Evolutionary conservation across 2,113 vertebrate species (phyloP).

Genomic region (Cheilinus undulatus): DNA sequence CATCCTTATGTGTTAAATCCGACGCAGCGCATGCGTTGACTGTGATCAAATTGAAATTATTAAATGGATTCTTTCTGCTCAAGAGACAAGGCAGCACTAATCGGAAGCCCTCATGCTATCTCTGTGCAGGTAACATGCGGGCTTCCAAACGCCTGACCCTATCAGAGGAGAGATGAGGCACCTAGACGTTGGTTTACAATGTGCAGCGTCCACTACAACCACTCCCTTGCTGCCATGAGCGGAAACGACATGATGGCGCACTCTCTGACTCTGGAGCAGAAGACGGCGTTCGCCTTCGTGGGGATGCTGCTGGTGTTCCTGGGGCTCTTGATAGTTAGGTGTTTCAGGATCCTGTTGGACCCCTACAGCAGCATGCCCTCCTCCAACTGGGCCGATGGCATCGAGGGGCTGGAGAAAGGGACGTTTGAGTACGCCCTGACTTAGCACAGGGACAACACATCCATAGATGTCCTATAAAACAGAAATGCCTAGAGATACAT

Average conservation of each 20-base stretch:
- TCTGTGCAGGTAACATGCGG: slow-evolving; percentile 76
- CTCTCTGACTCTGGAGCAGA: slow-evolving; percentile 95
- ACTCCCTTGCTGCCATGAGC: slow-evolving; percentile 91
- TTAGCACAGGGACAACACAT: slow-evolving; percentile 78
- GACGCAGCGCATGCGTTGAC: slow-evolving; percentile 11
- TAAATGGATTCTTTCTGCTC: slow-evolving; percentile 20
- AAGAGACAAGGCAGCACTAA: slow-evolving; percentile 31
- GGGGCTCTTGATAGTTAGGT: slow-evolving; percentile 94
- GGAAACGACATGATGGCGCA: slow-evolving; percentile 89
- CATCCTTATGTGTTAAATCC: neutral
- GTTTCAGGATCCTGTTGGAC: slow-evolving; percentile 96
- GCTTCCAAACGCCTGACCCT: slow-evolving; percentile 66
- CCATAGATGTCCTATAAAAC: slow-evolving; percentile 33
- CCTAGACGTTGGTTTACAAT: slow-evolving; percentile 82
- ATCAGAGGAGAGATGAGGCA: slow-evolving; percentile 74
- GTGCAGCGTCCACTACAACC: slow-evolving; percentile 92
- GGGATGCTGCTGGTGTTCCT: slow-evolving; percentile 95
- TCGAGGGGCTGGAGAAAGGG: slow-evolving; percentile 96
- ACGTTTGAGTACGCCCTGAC: slow-evolving; percentile 97
- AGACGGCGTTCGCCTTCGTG: slow-evolving; percentile 96
- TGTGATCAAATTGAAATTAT: slow-evolving; percentile 33
- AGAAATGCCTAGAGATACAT: slow-evolving; percentile 22
- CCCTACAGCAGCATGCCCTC: slow-evolving; percentile 98
- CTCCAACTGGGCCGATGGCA: slow-evolving; percentile 95
- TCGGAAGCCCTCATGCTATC: slow-evolving; percentile 47